phyloP scores from a whole-genome alignment of 2,797 vertebrate species.

The Poeciliopsis presidionis region DNA sequence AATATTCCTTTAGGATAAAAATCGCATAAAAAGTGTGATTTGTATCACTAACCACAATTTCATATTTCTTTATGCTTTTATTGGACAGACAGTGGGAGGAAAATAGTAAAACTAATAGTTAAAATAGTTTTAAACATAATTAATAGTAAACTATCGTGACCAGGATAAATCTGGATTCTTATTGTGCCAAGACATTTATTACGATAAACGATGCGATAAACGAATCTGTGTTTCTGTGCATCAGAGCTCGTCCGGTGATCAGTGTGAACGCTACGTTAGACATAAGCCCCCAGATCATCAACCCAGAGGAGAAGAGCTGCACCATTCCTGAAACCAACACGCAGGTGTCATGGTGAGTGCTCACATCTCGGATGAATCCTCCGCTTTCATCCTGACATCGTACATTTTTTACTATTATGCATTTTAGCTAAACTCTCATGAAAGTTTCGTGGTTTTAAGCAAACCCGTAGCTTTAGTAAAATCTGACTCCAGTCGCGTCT shows the following conservation, averaged over 20 bases:
- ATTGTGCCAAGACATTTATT: no score
- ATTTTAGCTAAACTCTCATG: neutral
- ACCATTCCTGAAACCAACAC: slow-evolving; percentile 67
- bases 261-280: slow-evolving; percentile 90
- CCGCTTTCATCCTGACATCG: neutral
- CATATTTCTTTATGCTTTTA: no score
- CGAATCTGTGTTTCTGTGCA: slow-evolving; percentile 37
- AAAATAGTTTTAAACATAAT: no score
- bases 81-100: no score
- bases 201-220: no score
- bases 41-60: no score
- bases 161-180: no score
- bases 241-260: slow-evolving; percentile 93
- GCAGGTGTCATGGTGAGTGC: slow-evolving; percentile 89
- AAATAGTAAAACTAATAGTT: no score
- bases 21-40: no score
- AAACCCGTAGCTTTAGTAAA: neutral
- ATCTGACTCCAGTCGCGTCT: neutral
- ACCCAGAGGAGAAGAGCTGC: slow-evolving; percentile 90
- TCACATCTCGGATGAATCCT: neutral
- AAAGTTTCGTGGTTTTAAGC: neutral
- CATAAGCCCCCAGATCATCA: slow-evolving; percentile 91
- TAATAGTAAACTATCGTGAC: no score
- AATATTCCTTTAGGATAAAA: no score
- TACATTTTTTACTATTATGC: neutral